These are phyloP conservation scores for Nyleta sp. DNA, from an alignment of 2,888 invertebrate genomes.

Conservation along the genomic window DNA sequence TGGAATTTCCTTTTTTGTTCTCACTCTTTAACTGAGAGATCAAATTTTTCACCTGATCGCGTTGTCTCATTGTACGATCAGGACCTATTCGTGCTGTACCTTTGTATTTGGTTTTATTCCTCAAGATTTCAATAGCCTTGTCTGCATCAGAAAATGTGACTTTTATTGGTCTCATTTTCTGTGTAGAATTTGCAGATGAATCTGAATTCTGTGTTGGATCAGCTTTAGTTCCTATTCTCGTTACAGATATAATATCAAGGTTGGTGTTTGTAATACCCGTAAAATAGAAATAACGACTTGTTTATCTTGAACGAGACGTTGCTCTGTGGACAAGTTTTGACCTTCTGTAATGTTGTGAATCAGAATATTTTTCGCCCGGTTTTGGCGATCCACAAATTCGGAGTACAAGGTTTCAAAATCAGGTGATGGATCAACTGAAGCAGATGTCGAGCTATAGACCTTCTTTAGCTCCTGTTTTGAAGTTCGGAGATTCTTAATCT, in stretches of 20 bases:
- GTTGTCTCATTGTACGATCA: constrained; percentile 9
- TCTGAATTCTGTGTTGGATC: neutral
- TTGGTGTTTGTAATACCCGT: neutral
- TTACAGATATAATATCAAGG: neutral
- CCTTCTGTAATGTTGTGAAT: neutral
- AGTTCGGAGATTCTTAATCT: neutral
- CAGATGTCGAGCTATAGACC: neutral
- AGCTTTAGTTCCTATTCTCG: neutral
- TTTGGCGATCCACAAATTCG: neutral
- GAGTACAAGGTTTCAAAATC: constrained; percentile 1
- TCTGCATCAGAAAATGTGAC: constrained; percentile 2
- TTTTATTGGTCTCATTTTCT: constrained; percentile 5
- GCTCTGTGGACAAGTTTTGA: neutral
- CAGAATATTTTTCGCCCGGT: neutral
- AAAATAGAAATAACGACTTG: constrained; percentile 1
- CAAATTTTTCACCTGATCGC: neutral
- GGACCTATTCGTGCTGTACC: neutral
- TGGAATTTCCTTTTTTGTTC: neutral
- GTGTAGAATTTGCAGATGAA: neutral
- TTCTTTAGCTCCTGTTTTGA: neutral
- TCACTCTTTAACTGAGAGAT: neutral
- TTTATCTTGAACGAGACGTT: neutral
- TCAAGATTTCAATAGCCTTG: neutral
- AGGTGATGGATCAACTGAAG: neutral
- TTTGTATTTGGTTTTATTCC: constrained; percentile 13